Conservation (phyloP, 2,888 invertebrate species). For the Eudemis profundana region DNA sequence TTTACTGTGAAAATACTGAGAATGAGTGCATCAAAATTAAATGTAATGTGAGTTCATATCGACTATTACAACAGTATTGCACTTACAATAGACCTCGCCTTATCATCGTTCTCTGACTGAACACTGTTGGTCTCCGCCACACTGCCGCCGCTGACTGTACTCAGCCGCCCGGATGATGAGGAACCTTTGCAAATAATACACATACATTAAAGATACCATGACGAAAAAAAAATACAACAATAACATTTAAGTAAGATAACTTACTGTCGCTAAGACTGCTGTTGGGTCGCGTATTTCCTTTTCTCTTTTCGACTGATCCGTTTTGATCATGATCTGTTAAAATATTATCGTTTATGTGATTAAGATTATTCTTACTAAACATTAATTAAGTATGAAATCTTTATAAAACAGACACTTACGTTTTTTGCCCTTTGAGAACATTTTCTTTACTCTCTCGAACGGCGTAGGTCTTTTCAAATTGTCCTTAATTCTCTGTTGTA, state of each 20-base stretch:
- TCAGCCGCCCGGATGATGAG: conserved; percentile 92
- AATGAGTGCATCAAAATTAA: no score
- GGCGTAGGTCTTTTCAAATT: conserved; percentile 91
- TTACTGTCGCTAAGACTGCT: conserved; percentile 81
- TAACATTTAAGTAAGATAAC: conserved; percentile 47
- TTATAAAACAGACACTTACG: conserved; percentile 59
- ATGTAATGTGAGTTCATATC: no score
- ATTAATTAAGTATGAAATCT: background rate
- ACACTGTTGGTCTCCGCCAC: conserved; percentile 92
- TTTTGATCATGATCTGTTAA: conserved; percentile 71
- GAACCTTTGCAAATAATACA: conserved; percentile 81
- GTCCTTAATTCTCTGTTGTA: conserved; percentile 91
- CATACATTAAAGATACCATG: background rate
- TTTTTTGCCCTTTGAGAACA: conserved; percentile 88
- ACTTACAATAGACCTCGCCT: conserved; percentile 82
- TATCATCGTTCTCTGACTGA: conserved; percentile 93
- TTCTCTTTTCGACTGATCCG: conserved; percentile 76
- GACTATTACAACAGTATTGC: no score
- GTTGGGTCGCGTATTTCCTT: conserved; percentile 78
- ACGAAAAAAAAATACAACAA: background rate
- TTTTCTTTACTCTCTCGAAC: conserved; percentile 91
- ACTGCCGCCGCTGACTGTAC: conserved; percentile 92
- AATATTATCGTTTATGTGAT: conserved; percentile 6
- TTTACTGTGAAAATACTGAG: no score
- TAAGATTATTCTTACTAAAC: background rate